Conservation (phyloP, 2,888 invertebrate genomes). For the Tetragnatha montana region DNA sequence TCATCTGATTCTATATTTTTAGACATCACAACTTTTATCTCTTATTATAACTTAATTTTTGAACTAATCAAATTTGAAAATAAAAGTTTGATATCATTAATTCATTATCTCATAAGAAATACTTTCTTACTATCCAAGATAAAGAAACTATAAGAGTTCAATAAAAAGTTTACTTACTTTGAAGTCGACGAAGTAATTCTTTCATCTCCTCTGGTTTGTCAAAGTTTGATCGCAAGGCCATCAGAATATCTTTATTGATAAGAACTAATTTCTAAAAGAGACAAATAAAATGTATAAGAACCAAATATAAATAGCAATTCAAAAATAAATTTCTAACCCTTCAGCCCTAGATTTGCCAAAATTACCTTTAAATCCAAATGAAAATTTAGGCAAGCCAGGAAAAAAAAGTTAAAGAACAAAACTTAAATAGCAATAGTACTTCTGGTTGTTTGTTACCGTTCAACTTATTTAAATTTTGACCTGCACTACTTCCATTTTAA, state of each 20-base stretch:
- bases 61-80: too few species aligned
- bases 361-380: not conserved
- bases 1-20: too few species aligned
- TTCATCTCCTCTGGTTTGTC: constrained; percentile 99
- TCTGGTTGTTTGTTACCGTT: too few species aligned
- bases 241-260: constrained; percentile 93
- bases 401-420: not conserved
- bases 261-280: constrained; percentile 79
- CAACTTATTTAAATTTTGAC: too few species aligned
- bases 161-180: constrained; percentile 77
- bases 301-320: not conserved
- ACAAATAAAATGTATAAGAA: not conserved
- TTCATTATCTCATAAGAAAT: not conserved
- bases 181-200: constrained; percentile 92
- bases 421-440: not conserved
- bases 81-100: too few species aligned
- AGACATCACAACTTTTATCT: too few species aligned
- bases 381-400: not conserved
- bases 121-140: not conserved
- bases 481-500: too few species aligned
- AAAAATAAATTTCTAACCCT: not conserved
- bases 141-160: not conserved
- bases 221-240: constrained; percentile 93
- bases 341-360: not conserved
- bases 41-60: too few species aligned